Evolutionary conservation across 2,888 invertebrate genomes (phyloP), one percentile per base, ranked within the genome.

Genomic region (Lasioglossum morio): DNA sequence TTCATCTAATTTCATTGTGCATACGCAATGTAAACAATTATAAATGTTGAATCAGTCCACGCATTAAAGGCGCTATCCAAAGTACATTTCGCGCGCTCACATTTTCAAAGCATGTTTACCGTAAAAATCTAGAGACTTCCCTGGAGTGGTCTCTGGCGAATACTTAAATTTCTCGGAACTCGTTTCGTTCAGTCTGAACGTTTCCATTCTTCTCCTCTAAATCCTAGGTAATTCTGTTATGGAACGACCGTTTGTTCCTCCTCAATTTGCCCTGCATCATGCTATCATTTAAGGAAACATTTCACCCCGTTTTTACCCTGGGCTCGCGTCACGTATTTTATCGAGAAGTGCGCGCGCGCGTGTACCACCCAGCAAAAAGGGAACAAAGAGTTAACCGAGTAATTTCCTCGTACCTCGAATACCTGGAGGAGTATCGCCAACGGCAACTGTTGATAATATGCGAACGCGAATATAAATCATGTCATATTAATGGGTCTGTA

Each of bases 221-320:
- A 69, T 34, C 63, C 27, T 43, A 19, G n/a, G 43, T 72, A 77
- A 84, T 73, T 73, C 66, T 16, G 43, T 76, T 27, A 30, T 30
- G n/a, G 34, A 10, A 27, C 70, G 23, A 53, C 34, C 48, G 34
- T 53, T 78, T 57, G 60, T 75, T 75, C 40, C 37, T 69, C 74
- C 53, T 66, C 72, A 78, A 73, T 78, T 82, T 66, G 57, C 4
- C 53, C 34, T 63, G 78, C 83, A 48, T 66, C 37, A 43, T 34
- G 66, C 78, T 78, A 73, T 53, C 10, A 70, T 69, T 70, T 53
- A 75, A 27, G 75, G 23, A 40, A 69, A 37, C 77, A 46, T 30
- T 30, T 63, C 43, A 23, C 23, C 34, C 77, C 8, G 19, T 77
- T 63, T 77, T 46, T 66, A 34, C 34, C 23, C 12, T 16, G 5